Evolutionary conservation across 2,797 vertebrate species (phyloP), one percentile per base, ranked within the genome.

Genomic region (Sebastes paucispinis): DNA sequence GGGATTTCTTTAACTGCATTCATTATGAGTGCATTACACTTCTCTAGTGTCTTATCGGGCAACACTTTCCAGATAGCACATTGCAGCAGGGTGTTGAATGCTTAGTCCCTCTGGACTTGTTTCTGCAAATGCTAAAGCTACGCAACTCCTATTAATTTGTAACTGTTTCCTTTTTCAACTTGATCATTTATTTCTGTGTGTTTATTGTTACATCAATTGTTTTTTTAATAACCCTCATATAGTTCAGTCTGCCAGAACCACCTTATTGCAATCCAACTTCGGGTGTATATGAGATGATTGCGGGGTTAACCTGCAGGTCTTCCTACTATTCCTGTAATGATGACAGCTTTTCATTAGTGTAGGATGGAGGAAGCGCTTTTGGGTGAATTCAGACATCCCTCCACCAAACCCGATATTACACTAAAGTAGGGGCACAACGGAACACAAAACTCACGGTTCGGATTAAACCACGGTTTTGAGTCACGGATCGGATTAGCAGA

Each of bases 1-100:
- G 91, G 88, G 90, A 90, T 92, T 93, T 93, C 87, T 91, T 93
- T 92, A 92, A 94, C 93, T 91, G 90, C 94, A 91, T 94, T 91
- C 90, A 92, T 94, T 94, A 91, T 69, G 87, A 89, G 90, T 84
- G 85, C 87, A 90, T 89, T 90, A 88, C 87, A 91, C 87, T 91
- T 93, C 89, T 92, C 88, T 88, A 94, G 87, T 88, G 89, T 92
- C 91, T 92, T 88, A 89, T 87, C 77, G 70, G 85, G 83, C 89
- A 90, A 89, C 86, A 89, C 86, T 91, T 85, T 87, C 77, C 67
- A 83, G 80, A 88, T 81, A 82, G 91, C 85, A 90, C 83, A 87
- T 85, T 91, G 86, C 87, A 89, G 89, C 83, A 84, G 82, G 73
- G 80, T 86, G 89, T 86, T 88, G 85, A 88, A 91, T 76, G 84